These are phyloP conservation scores for Hydrophis major DNA, from an alignment of 2,797 vertebrate genomes.

Conservation along the genomic window DNA sequence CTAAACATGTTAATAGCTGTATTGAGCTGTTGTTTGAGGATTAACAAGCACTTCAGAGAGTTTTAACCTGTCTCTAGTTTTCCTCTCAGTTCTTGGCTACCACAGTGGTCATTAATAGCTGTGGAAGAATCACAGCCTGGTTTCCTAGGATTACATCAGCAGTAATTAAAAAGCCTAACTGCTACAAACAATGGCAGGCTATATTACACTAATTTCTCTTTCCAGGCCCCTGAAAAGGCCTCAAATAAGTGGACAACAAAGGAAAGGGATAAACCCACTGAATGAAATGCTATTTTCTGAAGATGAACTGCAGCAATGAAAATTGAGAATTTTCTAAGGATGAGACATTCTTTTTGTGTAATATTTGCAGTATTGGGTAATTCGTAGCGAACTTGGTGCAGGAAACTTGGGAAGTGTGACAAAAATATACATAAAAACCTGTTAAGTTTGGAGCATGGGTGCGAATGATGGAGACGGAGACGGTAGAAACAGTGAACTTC, in stretches of 20 bases:
- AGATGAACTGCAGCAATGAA: neutral
- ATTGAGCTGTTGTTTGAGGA: conserved; percentile 22
- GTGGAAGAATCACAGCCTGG: conserved; percentile 19
- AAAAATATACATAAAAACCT: conserved; percentile 31
- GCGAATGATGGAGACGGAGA: too few relatives aligned
- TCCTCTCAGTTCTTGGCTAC: conserved; percentile 28
- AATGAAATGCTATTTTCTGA: conserved; percentile 27
- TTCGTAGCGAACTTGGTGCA: neutral
- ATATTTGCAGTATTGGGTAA: neutral
- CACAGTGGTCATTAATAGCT: conserved; percentile 35
- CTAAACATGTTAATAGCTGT: conserved; percentile 49
- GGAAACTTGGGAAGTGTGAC: conserved; percentile 15
- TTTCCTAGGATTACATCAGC: neutral
- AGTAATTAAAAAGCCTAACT: conserved; percentile 42
- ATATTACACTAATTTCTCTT: conserved; percentile 25
- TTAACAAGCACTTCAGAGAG: conserved; percentile 39
- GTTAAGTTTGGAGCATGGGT: too few relatives aligned
- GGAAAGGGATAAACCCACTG: neutral
- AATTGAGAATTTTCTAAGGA: conserved; percentile 2
- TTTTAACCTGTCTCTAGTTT: conserved; percentile 36
- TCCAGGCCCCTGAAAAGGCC: conserved; percentile 24
- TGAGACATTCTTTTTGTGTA: neutral
- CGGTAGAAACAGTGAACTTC: too few relatives aligned
- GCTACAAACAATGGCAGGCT: conserved; percentile 39
- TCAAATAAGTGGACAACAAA: conserved; percentile 30